Conservation (phyloP, 2,888 invertebrate species). For the Patella caerulea region DNA sequence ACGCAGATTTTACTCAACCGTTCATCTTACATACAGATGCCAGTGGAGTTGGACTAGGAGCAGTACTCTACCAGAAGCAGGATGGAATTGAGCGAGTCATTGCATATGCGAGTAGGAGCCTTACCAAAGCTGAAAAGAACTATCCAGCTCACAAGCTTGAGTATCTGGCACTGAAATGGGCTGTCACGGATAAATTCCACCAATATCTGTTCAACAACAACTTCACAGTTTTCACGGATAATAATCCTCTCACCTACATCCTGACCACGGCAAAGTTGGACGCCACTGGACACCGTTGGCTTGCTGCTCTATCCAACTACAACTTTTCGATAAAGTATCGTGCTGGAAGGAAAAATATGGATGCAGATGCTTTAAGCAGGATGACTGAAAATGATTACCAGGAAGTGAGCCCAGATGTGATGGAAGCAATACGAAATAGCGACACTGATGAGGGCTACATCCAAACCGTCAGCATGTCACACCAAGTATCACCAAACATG, state of each 20-base stretch:
- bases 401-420: conserved; percentile 30
- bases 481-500: background rate
- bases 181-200: conserved; percentile 29
- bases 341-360: conserved; percentile 13
- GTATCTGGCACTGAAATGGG: conserved; percentile 31
- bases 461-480: conserved; percentile 2
- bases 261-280: conserved; percentile 22
- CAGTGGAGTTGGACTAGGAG: conserved; percentile 31
- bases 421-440: background rate
- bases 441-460: background rate
- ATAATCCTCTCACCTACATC: background rate
- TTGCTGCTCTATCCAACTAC: conserved; percentile 20
- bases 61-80: conserved; percentile 38
- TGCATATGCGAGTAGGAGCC: conserved; percentile 36
- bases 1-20: conserved; percentile 29
- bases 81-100: conserved; percentile 33
- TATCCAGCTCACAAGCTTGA: conserved; percentile 32
- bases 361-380: conserved; percentile 1
- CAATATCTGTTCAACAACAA: conserved; percentile 28
- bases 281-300: conserved; percentile 21
- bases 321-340: conserved; percentile 25
- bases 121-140: conserved; percentile 35
- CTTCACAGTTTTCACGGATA: conserved; percentile 12
- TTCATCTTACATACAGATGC: conserved; percentile 42
- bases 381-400: background rate